Evolutionary conservation across 1,140 invertebrate species (phyloP).

Genomic region (Ephestia elutella): DNA sequence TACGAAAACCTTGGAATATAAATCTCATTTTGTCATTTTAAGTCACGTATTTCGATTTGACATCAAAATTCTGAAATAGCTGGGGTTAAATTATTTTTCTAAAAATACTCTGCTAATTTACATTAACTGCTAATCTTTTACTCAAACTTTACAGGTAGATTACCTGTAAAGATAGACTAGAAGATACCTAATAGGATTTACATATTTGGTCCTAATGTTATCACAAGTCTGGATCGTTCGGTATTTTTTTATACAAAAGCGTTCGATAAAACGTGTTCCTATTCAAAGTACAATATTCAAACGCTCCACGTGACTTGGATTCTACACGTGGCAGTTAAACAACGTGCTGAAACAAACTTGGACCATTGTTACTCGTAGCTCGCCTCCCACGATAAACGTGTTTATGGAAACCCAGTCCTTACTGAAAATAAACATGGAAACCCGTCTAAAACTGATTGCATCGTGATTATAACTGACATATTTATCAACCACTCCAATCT

Average conservation of each 20-base stretch:
- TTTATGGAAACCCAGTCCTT: constrained; percentile 15
- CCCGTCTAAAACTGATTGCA: background rate
- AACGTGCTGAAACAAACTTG: constrained; percentile 32
- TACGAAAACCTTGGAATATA: background rate
- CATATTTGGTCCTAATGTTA: no score
- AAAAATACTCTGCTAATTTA: no score
- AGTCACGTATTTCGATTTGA: background rate
- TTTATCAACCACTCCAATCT: background rate
- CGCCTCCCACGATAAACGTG: constrained; percentile 27
- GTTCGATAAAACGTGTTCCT: background rate
- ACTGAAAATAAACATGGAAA: background rate
- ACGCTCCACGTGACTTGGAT: constrained; percentile 27
- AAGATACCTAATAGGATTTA: no score
- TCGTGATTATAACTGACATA: background rate
- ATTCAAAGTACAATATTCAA: background rate
- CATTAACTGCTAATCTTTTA: no score
- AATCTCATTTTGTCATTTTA: background rate
- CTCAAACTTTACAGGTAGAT: no score
- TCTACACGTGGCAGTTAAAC: constrained; percentile 27
- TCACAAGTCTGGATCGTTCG: no score
- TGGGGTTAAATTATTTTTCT: no score
- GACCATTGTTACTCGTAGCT: constrained; percentile 23
- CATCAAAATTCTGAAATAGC: background rate
- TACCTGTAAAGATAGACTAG: no score
- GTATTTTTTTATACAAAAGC: background rate